Conservation (phyloP, 2,113 vertebrate species). For the Panthera leo region DNA sequence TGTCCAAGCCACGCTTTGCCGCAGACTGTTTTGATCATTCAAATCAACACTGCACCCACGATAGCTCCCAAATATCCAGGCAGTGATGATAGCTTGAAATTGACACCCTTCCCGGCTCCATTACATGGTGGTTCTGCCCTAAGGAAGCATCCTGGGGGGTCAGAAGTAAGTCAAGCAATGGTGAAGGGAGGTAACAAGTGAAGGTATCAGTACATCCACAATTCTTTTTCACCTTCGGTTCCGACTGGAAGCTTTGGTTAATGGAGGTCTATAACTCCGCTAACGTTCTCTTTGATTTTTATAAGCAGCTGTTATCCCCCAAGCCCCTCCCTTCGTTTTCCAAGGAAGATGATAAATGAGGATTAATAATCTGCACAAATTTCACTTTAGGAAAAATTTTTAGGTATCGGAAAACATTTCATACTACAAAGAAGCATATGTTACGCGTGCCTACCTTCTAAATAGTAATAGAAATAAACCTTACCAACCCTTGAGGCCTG, state of each 20-base stretch:
- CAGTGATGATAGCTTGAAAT: background rate
- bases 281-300: background rate
- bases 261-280: background rate
- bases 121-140: background rate
- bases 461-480: background rate
- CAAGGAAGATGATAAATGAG: background rate
- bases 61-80: background rate
- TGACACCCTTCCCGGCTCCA: background rate
- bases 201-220: background rate
- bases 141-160: background rate
- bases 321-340: background rate
- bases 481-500: background rate
- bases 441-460: background rate
- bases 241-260: background rate
- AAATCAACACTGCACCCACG: background rate
- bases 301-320: background rate
- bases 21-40: background rate
- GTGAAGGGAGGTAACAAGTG: background rate
- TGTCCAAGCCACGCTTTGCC: background rate
- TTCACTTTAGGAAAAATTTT: background rate
- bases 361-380: background rate
- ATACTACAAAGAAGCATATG: background rate
- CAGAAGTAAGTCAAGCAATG: background rate
- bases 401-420: background rate
- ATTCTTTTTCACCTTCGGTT: background rate